These are phyloP conservation scores for Scolopax bukidnonensis DNA, from an alignment of 2,797 vertebrate species.

Conservation along the genomic window DNA sequence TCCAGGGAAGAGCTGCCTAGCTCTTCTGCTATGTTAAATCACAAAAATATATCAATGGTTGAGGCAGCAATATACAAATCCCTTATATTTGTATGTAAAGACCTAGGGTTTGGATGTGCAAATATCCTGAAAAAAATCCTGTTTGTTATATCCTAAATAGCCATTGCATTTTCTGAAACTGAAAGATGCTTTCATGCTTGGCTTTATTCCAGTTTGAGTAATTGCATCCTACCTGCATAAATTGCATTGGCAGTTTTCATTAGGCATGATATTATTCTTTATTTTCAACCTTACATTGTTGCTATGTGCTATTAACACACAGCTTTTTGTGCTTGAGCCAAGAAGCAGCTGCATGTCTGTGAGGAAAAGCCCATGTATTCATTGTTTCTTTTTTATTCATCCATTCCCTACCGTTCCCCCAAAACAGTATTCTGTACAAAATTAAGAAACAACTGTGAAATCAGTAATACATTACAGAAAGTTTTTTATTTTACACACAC, in stretches of 20 bases:
- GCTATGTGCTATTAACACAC: neutral
- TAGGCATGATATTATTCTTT: slow-evolving; percentile 21
- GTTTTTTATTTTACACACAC: neutral
- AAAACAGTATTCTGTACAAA: neutral
- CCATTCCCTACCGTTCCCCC: neutral
- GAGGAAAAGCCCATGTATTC: neutral
- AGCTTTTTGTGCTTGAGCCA: neutral
- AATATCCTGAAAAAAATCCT: neutral
- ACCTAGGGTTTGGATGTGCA: neutral
- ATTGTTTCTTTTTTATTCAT: neutral
- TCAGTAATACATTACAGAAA: neutral
- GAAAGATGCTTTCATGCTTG: neutral
- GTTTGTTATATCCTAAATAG: neutral
- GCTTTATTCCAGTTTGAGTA: neutral
- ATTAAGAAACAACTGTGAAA: neutral
- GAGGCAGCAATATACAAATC: neutral
- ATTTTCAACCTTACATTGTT: neutral
- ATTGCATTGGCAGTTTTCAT: slow-evolving; percentile 37
- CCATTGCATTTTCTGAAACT: neutral
- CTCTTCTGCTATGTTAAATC: neutral
- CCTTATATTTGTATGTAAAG: neutral
- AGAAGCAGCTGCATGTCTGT: neutral
- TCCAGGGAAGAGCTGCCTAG: neutral
- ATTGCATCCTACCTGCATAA: slow-evolving; percentile 29
- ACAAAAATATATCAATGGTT: neutral